These are phyloP conservation scores for Amblyteles armatorius DNA, from an alignment of 2,888 invertebrate species.

Conservation along the genomic window DNA sequence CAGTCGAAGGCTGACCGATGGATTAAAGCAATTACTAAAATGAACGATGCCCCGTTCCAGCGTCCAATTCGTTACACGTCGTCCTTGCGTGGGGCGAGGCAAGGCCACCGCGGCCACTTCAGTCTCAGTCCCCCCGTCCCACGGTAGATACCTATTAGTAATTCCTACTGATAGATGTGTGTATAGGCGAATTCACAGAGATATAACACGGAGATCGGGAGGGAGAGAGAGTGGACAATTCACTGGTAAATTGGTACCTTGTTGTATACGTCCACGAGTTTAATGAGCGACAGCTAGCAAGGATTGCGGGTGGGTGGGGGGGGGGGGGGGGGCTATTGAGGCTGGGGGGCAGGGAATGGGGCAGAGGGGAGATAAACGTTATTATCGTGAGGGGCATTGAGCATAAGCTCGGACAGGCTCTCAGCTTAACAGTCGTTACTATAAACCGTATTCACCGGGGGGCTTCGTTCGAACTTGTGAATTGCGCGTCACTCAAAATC, in stretches of 20 bases:
- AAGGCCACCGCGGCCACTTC: neutral
- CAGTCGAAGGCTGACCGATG: neutral
- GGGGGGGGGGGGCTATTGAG: no score
- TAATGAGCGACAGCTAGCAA: slow-evolving; percentile 38
- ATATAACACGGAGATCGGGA: neutral
- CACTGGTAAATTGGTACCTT: neutral
- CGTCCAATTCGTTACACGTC: neutral
- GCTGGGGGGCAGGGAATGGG: no score
- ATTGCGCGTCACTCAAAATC: slow-evolving; percentile 53
- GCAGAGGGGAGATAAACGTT: slow-evolving; percentile 22
- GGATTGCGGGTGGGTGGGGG: neutral
- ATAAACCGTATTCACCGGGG: slow-evolving; percentile 5
- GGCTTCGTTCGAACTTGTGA: slow-evolving; percentile 32
- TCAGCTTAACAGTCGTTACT: slow-evolving; percentile 34
- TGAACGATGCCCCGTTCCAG: neutral
- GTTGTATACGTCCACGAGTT: slow-evolving; percentile 15
- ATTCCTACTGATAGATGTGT: neutral
- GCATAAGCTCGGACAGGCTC: slow-evolving; percentile 13
- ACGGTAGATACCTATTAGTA: neutral
- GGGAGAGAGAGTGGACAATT: neutral
- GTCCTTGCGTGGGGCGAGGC: neutral
- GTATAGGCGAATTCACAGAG: neutral
- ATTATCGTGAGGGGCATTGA: slow-evolving; percentile 27
- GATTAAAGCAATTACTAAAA: neutral
- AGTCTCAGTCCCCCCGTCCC: neutral